Conservation (phyloP, 2,797 vertebrate genomes). For the Mormyrops attenuatus region DNA sequence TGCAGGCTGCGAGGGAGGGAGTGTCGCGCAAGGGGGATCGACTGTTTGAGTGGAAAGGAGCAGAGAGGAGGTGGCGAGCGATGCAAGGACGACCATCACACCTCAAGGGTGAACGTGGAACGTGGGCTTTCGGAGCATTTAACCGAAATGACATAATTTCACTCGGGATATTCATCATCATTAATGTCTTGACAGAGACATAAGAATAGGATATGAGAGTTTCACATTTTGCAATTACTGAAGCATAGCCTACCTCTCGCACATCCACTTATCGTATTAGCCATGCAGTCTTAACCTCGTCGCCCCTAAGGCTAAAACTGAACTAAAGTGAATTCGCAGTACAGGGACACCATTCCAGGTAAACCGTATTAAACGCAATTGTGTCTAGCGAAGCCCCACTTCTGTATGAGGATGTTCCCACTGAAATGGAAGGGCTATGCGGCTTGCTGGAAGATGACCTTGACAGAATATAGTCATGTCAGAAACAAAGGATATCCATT, state of each 20-base stretch:
- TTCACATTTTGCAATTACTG: neutral
- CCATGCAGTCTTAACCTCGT: neutral
- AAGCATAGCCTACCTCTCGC: neutral
- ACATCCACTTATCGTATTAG: neutral
- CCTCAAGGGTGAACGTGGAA: slow-evolving; percentile 23
- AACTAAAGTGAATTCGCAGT: neutral
- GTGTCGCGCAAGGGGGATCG: slow-evolving; percentile 1
- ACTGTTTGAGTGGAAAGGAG: slow-evolving; percentile 18
- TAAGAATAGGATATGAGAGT: neutral
- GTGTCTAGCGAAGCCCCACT: neutral
- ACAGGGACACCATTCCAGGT: neutral
- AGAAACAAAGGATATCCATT: neutral
- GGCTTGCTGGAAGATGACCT: neutral
- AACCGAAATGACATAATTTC: neutral
- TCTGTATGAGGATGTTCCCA: neutral
- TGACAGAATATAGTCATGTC: neutral
- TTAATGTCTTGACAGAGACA: neutral
- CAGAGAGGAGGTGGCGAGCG: slow-evolving; percentile 1
- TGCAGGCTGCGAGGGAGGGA: slow-evolving; percentile 13
- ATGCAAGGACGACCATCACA: slow-evolving; percentile 24
- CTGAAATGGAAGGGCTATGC: neutral
- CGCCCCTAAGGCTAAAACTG: neutral
- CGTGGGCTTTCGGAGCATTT: neutral
- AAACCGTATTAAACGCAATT: neutral
- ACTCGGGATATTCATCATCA: neutral